phyloP scores from a whole-genome alignment of 2,113 vertebrate genomes.

The Numida meleagris region DNA sequence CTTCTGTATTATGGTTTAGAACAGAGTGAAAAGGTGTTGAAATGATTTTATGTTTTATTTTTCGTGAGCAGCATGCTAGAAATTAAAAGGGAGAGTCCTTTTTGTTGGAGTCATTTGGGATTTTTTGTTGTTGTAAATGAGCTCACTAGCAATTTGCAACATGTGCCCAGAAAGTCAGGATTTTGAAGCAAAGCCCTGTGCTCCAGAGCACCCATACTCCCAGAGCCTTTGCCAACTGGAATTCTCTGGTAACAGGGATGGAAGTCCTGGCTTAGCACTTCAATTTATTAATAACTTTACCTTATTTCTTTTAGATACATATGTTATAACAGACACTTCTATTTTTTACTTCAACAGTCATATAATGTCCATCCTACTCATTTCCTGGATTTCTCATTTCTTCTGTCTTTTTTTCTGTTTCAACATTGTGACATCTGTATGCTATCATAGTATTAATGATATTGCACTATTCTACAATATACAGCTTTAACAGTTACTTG shows the following conservation, averaged over 20 bases:
- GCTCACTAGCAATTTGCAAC: constrained; percentile 33
- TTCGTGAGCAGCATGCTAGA: neutral
- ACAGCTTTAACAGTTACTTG: constrained; percentile 15
- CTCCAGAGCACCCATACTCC: constrained; percentile 43
- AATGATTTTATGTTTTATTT: neutral
- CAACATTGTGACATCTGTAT: constrained; percentile 60
- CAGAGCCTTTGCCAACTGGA: constrained; percentile 51
- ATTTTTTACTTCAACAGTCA: constrained; percentile 58
- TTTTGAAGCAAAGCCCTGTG: constrained; percentile 20
- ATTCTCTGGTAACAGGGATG: constrained; percentile 11
- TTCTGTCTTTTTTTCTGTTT: constrained; percentile 64
- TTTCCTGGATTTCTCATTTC: constrained; percentile 46
- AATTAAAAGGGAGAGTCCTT: neutral
- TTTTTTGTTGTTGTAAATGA: constrained; percentile 1
- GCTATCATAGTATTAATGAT: constrained; percentile 57
- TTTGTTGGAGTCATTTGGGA: neutral
- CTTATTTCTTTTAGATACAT: constrained; percentile 65
- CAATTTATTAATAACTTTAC: constrained; percentile 69
- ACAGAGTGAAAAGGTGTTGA: constrained; percentile 10
- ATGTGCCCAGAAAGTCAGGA: constrained; percentile 38
- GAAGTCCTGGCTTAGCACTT: constrained; percentile 54
- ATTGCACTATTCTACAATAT: constrained; percentile 34
- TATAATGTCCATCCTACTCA: constrained; percentile 46
- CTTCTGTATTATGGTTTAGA: constrained; percentile 42
- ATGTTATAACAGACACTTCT: constrained; percentile 25